Evolutionary conservation across 2,797 vertebrate genomes (phyloP).

Genomic region (Lycodopsis pacificus): DNA sequence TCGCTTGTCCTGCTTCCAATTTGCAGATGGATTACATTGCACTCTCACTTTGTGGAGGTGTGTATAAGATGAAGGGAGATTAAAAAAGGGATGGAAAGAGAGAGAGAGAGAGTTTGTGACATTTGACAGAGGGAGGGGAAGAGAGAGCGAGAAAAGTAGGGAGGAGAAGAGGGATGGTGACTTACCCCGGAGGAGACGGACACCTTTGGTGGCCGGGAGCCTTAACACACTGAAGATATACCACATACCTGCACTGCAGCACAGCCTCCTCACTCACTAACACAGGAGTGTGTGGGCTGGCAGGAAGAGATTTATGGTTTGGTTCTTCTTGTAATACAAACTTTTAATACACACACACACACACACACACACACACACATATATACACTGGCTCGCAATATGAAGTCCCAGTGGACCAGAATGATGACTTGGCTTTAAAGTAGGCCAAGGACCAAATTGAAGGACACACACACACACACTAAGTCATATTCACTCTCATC

Average conservation of each 20-base stretch:
- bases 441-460: constrained; percentile 80
- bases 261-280: constrained; percentile 48
- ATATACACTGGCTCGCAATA: constrained; percentile 51
- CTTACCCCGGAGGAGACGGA: constrained; percentile 55
- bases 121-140: neutral
- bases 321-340: constrained; percentile 61
- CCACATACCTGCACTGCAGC: constrained; percentile 72
- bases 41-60: constrained; percentile 46
- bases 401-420: constrained; percentile 58
- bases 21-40: constrained; percentile 65
- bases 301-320: constrained; percentile 69
- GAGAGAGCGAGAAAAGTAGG: neutral
- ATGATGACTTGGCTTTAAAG: constrained; percentile 79
- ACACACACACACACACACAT: constrained; percentile 42
- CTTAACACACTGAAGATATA: constrained; percentile 49
- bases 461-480: constrained; percentile 51
- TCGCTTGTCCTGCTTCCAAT: constrained; percentile 68
- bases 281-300: constrained; percentile 64
- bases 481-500: constrained; percentile 70
- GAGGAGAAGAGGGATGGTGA: constrained; percentile 54
- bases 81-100: neutral
- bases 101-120: neutral
- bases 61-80: constrained; percentile 29
- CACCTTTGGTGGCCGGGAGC: constrained; percentile 59
- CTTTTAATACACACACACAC: constrained; percentile 32